These are phyloP conservation scores for Esox masquinongy DNA, from an alignment of 2,797 vertebrate species.

Conservation along the genomic window DNA sequence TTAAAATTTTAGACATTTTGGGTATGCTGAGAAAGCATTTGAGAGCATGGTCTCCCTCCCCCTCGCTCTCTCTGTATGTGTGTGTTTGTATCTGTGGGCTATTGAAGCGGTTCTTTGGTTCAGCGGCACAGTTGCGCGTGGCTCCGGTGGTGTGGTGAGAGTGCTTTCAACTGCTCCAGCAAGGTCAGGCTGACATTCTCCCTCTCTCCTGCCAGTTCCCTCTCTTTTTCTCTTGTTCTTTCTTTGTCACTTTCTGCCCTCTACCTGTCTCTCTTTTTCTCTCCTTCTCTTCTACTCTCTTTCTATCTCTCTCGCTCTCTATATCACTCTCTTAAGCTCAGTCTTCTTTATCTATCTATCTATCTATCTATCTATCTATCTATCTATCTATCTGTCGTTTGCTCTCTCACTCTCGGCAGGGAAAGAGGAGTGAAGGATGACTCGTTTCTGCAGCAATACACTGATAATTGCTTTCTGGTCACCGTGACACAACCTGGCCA, in stretches of 20 bases:
- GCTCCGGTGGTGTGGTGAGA: slow-evolving; percentile 40
- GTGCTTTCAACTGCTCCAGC: slow-evolving; percentile 56
- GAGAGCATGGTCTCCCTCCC: neutral
- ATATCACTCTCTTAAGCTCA: no score
- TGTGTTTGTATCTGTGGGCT: neutral
- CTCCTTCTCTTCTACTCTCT: slow-evolving; percentile 9
- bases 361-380: neutral
- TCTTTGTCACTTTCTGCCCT: neutral
- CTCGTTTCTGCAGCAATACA: slow-evolving; percentile 62
- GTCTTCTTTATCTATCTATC: slow-evolving; percentile 10
- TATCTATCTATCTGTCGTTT: neutral
- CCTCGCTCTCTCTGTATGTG: neutral
- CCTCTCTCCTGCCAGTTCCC: neutral
- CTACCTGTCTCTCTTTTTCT: neutral
- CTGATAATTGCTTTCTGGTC: slow-evolving; percentile 79
- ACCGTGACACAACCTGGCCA: slow-evolving; percentile 71
- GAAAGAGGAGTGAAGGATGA: slow-evolving; percentile 49
- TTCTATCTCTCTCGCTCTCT: slow-evolving; percentile 17
- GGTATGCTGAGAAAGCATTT: no score
- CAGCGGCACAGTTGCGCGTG: slow-evolving; percentile 5
- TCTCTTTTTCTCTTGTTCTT: slow-evolving; percentile 16
- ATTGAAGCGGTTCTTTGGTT: neutral
- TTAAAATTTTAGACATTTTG: no score
- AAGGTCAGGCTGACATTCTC: slow-evolving; percentile 73
- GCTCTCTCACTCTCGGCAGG: slow-evolving; percentile 38